Evolutionary conservation across 2,888 invertebrate genomes (phyloP), one percentile per base, ranked within the genome.

Genomic region (Melitaea athalia): DNA sequence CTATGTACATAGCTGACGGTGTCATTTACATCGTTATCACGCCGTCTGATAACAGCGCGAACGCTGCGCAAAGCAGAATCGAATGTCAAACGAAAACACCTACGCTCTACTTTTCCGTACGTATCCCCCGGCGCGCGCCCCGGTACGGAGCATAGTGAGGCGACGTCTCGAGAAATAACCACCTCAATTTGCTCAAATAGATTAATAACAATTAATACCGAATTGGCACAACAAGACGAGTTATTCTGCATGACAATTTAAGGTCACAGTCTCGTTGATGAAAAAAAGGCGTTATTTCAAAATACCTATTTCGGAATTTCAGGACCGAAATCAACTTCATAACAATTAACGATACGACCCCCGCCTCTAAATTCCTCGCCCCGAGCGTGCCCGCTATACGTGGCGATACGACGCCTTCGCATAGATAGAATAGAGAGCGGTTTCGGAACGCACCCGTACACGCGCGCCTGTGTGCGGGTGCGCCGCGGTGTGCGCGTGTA

Each of bases 341-440:
- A 92, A 92, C 92, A 92, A 92, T 92, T 92, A 92, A 92, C 92
- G 91, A 92, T 91, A 92, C 91, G 92, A 92, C 92, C 92, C 92
- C 92, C 92, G 91, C 91, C 91, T 91, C 92, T 91, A 91, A 91
- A 92, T 92, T 92, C 92, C 92, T 92, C 90, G 92, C 92, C 92
- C 89, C 89, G 90, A 92, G 92, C 92, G 91, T 89, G 90, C 87
- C 91, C 90, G 91, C 89, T 90, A 88, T 89, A 90, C 91, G 91
- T 86, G 89, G 91, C 90, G 88, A 88, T 89, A 89, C 90, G 91
- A 90, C 92, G 92, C 92, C 92, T 92, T 92, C 92, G 92, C 92
- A 92, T 92, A 92, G 92, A 92, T 92, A 92, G 92, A 92, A 92
- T 92, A 92, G 92, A 92, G 92, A 92, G 92, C 91, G 92, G 92